These are phyloP conservation scores for Mesaphorura yosii DNA, from an alignment of 1,140 invertebrate genomes.

Conservation along the genomic window DNA sequence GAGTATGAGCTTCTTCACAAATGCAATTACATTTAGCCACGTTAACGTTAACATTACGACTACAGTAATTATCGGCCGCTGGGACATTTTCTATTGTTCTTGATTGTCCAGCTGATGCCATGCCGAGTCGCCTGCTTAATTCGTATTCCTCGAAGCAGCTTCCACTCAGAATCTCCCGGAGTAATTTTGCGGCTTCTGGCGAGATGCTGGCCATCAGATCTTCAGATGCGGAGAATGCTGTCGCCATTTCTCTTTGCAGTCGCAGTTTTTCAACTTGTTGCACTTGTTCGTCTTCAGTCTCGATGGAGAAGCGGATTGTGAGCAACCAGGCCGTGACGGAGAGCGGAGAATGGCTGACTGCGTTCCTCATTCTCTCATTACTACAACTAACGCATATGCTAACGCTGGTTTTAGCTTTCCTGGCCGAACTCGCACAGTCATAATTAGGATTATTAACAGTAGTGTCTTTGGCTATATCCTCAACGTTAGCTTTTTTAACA, in stretches of 20 bases:
- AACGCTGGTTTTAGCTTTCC: too few species aligned
- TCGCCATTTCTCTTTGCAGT: neutral
- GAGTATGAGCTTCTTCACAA: too few species aligned
- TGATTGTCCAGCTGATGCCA: too few species aligned
- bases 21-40: neutral
- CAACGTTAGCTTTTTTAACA: too few species aligned
- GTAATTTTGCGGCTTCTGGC: constrained; percentile 16
- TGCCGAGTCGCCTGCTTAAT: neutral
- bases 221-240: constrained; percentile 3
- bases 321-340: neutral
- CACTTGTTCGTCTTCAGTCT: neutral
- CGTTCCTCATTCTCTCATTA: too few species aligned
- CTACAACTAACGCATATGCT: too few species aligned
- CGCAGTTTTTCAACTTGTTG: neutral
- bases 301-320: neutral
- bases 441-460: too few species aligned
- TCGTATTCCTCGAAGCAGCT: constrained; percentile 12
- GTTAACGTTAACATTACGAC: too few species aligned
- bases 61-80: too few species aligned
- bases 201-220: constrained; percentile 20
- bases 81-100: too few species aligned
- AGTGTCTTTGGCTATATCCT: too few species aligned
- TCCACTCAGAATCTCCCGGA: constrained; percentile 18
- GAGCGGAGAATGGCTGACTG: neutral
- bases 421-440: too few species aligned